Percentiles rank a stretch among this genome's conserved stretches.
Conservation (phyloP, 2,888 invertebrate species). For the Cenopis cana region DNA sequence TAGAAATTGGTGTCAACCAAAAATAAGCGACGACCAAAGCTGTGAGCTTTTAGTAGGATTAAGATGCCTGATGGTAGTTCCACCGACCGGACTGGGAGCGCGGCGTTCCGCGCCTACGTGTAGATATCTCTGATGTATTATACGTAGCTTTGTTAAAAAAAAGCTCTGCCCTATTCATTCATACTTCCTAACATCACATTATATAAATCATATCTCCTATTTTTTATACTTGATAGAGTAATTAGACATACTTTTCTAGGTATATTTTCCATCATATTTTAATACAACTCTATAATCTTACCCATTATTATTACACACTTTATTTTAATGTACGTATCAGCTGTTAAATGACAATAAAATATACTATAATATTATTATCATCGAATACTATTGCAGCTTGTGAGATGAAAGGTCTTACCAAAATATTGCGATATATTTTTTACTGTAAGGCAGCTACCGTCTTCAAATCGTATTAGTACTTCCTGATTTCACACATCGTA, state of each 20-base stretch:
- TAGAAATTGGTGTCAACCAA: conserved; percentile 67
- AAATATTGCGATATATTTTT: conserved; percentile 38
- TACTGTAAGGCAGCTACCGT: conserved; percentile 43
- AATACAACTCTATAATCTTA: conserved; percentile 44
- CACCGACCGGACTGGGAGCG: conserved; percentile 14
- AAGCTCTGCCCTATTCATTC: conserved; percentile 67
- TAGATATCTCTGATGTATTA: conserved; percentile 44
- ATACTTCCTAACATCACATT: conserved; percentile 66
- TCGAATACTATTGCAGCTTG: conserved; percentile 39
- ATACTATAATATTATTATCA: conserved; percentile 26
- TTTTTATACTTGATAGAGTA: conserved; percentile 60
- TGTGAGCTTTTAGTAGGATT: conserved; percentile 73
- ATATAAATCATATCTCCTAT: conserved; percentile 59
- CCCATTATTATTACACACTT: conserved; percentile 49
- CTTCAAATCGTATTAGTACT: conserved; percentile 25
- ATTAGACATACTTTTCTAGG: conserved; percentile 61
- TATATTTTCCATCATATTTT: conserved; percentile 57
- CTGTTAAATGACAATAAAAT: conserved; percentile 62
- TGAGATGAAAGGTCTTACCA: conserved; percentile 31
- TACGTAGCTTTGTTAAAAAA: conserved; percentile 60
- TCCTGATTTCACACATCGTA: conserved; percentile 34
- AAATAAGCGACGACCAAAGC: conserved; percentile 80
- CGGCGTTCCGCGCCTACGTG: conserved; percentile 11
- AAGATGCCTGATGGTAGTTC: conserved; percentile 39
- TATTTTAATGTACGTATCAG: conserved; percentile 50